Evolutionary conservation across 2,113 vertebrate genomes (phyloP).

Genomic region (Heteronetta atricapilla): DNA sequence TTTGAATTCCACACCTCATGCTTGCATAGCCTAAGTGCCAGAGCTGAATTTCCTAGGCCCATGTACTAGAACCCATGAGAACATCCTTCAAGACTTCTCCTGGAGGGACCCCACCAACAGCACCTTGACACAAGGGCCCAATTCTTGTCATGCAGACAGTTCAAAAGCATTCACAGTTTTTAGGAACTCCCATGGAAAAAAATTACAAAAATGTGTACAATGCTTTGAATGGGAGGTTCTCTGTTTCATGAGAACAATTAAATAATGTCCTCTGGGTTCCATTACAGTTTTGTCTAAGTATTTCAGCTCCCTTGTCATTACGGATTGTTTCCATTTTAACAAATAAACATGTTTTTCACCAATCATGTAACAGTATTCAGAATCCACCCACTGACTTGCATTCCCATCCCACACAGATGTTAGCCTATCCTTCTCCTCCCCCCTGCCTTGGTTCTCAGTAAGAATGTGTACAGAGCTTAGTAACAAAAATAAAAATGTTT

Average conservation of each 20-base stretch:
- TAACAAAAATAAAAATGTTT: background rate
- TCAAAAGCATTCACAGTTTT: background rate
- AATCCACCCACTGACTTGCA: slow-evolving; percentile 79
- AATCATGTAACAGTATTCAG: slow-evolving; percentile 71
- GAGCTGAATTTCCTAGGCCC: background rate
- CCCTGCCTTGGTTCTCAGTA: slow-evolving; percentile 30
- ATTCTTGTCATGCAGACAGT: background rate
- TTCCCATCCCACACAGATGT: slow-evolving; percentile 83
- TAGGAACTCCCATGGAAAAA: slow-evolving; percentile 8
- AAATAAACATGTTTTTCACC: slow-evolving; percentile 80
- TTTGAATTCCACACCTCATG: background rate
- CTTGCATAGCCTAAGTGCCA: background rate
- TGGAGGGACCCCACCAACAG: background rate
- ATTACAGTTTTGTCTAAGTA: slow-evolving; percentile 79
- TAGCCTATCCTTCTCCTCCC: slow-evolving; percentile 50
- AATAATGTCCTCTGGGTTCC: slow-evolving; percentile 68
- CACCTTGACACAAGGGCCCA: background rate
- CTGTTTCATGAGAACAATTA: slow-evolving; percentile 62
- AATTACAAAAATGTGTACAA: slow-evolving; percentile 46
- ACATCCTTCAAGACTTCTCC: background rate
- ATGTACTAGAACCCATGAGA: background rate
- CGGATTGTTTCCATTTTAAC: slow-evolving; percentile 82
- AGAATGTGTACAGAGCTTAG: slow-evolving; percentile 31
- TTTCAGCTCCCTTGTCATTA: slow-evolving; percentile 81
- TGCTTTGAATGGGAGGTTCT: slow-evolving; percentile 49